Evolutionary conservation across 2,888 invertebrate species (phyloP), one percentile per base, ranked within the genome.

Genomic region (Hypolimnas misippus): DNA sequence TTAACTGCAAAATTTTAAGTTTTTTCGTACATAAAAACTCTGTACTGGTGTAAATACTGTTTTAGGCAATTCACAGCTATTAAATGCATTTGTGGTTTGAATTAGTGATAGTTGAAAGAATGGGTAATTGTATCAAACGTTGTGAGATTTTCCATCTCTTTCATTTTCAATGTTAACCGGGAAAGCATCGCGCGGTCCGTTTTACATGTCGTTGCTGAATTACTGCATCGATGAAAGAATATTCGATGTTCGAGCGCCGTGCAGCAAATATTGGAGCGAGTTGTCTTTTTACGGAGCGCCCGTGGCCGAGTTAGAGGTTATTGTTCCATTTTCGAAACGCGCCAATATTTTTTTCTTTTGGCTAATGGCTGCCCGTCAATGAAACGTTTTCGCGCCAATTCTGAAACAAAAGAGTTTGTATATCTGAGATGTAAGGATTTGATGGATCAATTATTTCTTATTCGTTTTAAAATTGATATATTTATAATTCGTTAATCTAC

Each of bases 281-380:
- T 83, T 77, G 79, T 88, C 85, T 89, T 89, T 89, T 89, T 87
- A 76, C 75, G 78, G 80, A 57, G 81, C 84, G 89, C 81, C 89
- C 88, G 81, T 90, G 90, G 90, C 90, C 90, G 88, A 88, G 89
- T 90, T 88, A 87, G 86, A 84, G 88, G 86, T 83, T 84, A 85
- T 82, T 86, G 88, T 89, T 87, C 88, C 83, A 84, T 88, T 89
- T 89, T 86, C 82, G 74, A 86, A 87, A 82, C 84, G 80, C 81
- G 80, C 83, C 59, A 60, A 77, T 75, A 77, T 81, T 46, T 81
- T 82, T 81, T 79, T 79, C 78, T 76, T 78, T 76, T 71, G 63
- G 73, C 76, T 64, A 68, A 70, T 68, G 67, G 66, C 65, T 63
- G 66, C 59, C 67, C 62, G 67, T 72, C 73, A 81, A 79, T 78